These are phyloP conservation scores for Pocillopora grandis DNA, from an alignment of 92 coral and sea anemone species.

Conservation along the genomic window DNA sequence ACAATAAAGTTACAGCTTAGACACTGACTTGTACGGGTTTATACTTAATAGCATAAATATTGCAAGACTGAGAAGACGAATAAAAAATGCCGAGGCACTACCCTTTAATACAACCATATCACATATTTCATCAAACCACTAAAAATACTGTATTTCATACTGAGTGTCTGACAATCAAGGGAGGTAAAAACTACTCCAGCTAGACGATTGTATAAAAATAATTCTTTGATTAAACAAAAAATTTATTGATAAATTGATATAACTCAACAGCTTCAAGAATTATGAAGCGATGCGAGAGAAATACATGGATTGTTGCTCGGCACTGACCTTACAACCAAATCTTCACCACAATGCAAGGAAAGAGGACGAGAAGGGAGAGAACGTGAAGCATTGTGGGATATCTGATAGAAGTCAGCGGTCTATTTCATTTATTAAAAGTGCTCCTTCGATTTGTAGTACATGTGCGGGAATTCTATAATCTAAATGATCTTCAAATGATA, in stretches of 20 bases:
- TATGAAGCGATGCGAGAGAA: conserved; percentile 55
- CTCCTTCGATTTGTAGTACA: not conserved
- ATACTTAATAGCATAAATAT: too few species aligned
- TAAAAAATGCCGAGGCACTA: too few species aligned
- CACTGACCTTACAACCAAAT: conserved; percentile 73
- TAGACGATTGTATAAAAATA: not conserved
- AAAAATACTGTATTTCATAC: not conserved
- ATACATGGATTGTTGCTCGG: conserved; percentile 40
- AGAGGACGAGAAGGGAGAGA: conserved; percentile 64
- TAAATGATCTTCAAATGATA: not conserved
- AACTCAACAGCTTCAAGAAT: not conserved
- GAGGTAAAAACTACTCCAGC: not conserved
- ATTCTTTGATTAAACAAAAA: not conserved
- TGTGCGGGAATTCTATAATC: conserved; percentile 2
- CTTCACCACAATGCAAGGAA: conserved; percentile 80
- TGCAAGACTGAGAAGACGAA: too few species aligned
- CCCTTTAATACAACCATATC: not conserved
- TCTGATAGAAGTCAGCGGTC: conserved; percentile 37
- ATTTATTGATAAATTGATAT: not conserved
- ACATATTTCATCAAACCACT: not conserved
- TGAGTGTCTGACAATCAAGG: not conserved
- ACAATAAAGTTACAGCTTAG: too few species aligned
- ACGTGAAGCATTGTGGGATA: conserved; percentile 69
- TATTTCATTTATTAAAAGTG: not conserved
- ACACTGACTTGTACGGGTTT: too few species aligned